Evolutionary conservation across 2,888 invertebrate species (phyloP).

Genomic region (Papilio elwesi): DNA sequence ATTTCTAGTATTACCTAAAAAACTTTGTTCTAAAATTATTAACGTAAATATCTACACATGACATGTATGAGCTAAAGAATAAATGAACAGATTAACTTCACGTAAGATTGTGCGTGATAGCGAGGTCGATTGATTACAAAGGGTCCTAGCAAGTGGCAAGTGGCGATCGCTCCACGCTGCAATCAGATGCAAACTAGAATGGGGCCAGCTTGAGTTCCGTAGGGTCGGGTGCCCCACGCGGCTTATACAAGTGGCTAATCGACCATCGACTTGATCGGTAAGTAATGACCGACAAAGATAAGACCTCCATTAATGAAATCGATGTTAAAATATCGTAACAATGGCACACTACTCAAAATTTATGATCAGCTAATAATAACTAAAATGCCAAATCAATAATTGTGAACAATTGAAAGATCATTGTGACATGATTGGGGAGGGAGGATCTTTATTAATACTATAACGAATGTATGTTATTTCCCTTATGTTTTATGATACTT

Average conservation of each 20-base stretch:
- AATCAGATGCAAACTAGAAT: slow-evolving; percentile 18
- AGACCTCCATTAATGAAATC: background rate
- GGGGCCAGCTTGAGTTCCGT: background rate
- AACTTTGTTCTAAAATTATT: no score
- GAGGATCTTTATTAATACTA: no score
- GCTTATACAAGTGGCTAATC: slow-evolving; percentile 23
- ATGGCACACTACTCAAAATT: background rate
- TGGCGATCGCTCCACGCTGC: slow-evolving; percentile 10
- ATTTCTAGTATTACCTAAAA: no score
- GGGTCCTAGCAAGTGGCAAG: slow-evolving; percentile 6
- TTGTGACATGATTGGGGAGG: no score
- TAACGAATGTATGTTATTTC: no score
- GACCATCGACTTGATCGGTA: slow-evolving; percentile 16
- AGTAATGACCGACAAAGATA: slow-evolving; percentile 4
- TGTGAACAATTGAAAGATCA: no score
- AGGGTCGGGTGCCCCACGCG: slow-evolving; percentile 5
- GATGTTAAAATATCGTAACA: background rate
- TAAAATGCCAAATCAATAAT: no score
- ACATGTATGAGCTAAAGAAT: background rate
- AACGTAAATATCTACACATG: no score
- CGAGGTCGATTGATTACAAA: slow-evolving; percentile 12
- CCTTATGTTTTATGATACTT: no score
- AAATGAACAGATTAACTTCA: background rate
- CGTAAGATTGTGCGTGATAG: slow-evolving; percentile 8
- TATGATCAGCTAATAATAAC: background rate